phyloP scores from a whole-genome alignment of 2,797 vertebrate species.

The Chloroceryle amazona region DNA sequence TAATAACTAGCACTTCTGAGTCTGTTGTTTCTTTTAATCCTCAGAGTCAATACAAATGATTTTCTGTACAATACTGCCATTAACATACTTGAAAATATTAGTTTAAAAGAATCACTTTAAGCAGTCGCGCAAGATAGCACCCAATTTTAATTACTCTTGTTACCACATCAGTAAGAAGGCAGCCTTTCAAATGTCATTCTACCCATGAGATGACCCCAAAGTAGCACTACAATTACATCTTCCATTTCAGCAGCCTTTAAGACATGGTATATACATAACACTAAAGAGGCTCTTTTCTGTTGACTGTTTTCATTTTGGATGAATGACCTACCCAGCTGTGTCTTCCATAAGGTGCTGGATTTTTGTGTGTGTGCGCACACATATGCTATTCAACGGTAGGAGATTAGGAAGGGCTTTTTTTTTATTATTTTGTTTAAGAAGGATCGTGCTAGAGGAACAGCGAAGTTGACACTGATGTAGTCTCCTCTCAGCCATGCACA shows the following conservation, averaged over 20 bases:
- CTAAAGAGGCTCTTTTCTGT: neutral
- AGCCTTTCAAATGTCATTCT: neutral
- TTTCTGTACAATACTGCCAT: neutral
- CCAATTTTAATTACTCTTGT: neutral
- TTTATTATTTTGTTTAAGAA: neutral
- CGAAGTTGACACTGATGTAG: constrained; percentile 14
- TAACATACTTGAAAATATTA: neutral
- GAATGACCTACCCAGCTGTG: neutral
- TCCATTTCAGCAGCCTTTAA: neutral
- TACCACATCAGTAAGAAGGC: neutral
- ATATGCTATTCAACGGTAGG: neutral
- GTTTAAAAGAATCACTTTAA: neutral
- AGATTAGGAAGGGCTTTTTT: neutral
- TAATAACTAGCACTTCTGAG: neutral
- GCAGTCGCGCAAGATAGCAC: neutral
- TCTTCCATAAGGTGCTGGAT: neutral
- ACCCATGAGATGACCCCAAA: neutral
- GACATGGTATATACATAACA: neutral
- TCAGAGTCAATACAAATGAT: neutral
- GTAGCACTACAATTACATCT: neutral
- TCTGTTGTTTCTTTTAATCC: neutral
- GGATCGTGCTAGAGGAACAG: neutral
- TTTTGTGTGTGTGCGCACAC: neutral
- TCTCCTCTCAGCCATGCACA: constrained; percentile 50
- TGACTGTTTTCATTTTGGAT: neutral